Evolutionary conservation across 2,113 vertebrate species (phyloP).

Genomic region (Loxodonta africana): DNA sequence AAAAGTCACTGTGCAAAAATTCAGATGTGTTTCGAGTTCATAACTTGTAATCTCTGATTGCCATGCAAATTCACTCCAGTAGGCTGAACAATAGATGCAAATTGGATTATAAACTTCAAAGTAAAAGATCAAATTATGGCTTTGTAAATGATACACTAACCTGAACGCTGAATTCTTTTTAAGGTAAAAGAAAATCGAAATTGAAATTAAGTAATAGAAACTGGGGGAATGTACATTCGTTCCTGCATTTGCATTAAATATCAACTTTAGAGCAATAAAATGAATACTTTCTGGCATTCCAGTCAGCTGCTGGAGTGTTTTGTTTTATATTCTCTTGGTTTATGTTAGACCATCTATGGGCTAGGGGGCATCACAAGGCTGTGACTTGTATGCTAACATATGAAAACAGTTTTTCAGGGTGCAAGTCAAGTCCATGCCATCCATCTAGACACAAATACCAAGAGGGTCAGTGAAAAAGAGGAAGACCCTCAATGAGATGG

Average conservation of each 20-base stretch:
- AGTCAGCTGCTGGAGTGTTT: neutral
- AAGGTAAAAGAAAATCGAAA: slow-evolving; percentile 23
- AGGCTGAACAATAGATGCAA: slow-evolving; percentile 59
- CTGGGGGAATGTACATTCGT: neutral
- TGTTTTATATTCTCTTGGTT: slow-evolving; percentile 5
- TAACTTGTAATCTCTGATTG: slow-evolving; percentile 45
- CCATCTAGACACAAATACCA: neutral
- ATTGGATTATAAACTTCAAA: slow-evolving; percentile 67
- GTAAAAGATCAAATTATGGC: slow-evolving; percentile 54
- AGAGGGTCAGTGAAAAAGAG: neutral
- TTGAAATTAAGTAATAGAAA: slow-evolving; percentile 52
- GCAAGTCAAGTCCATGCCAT: neutral
- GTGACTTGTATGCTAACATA: neutral
- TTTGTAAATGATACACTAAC: slow-evolving; percentile 72
- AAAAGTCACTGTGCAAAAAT: slow-evolving; percentile 15
- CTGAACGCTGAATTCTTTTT: slow-evolving; percentile 52
- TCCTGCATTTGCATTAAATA: slow-evolving; percentile 27
- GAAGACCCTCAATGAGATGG: too few relatives aligned
- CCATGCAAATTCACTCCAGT: slow-evolving; percentile 57
- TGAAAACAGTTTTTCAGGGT: neutral
- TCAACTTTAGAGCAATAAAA: neutral
- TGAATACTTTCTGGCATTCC: neutral
- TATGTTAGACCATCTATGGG: neutral
- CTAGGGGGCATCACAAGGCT: neutral
- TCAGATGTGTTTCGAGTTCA: slow-evolving; percentile 38